phyloP scores from a whole-genome alignment of 1,140 invertebrate genomes.

The Microvelia longipes region DNA sequence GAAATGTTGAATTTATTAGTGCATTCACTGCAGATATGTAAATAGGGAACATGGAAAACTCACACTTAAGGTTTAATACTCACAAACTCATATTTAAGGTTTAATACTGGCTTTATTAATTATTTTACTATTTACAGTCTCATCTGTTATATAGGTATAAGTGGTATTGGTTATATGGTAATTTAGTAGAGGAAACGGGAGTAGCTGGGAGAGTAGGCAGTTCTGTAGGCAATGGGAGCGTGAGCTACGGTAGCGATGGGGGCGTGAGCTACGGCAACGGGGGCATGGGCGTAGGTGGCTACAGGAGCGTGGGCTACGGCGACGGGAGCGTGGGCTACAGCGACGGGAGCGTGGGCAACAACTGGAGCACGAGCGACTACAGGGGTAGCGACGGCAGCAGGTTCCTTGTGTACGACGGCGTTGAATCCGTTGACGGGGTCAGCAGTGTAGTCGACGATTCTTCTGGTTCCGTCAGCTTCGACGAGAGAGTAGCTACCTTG shows the following conservation, averaged over 20 bases:
- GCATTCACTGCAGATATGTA: no score
- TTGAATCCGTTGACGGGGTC: slow-evolving; percentile 32
- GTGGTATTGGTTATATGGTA: neutral
- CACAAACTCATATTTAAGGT: no score
- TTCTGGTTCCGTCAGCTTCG: slow-evolving; percentile 32
- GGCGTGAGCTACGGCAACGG: neutral
- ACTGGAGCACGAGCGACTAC: slow-evolving; percentile 18
- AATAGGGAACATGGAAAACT: no score
- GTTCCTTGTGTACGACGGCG: slow-evolving; percentile 26
- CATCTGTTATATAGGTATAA: no score
- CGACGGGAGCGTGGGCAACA: slow-evolving; percentile 14
- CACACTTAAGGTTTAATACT: no score
- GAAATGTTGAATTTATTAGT: no score
- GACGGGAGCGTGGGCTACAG: slow-evolving; percentile 2
- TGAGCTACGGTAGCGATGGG: neutral
- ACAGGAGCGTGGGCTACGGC: slow-evolving; percentile 2
- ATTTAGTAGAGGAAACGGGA: neutral
- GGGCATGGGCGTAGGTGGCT: neutral
- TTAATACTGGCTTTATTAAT: neutral
- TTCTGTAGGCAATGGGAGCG: neutral
- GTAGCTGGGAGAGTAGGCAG: neutral
- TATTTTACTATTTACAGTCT: neutral
- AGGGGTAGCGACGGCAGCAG: slow-evolving; percentile 8
- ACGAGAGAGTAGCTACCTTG: slow-evolving; percentile 31
- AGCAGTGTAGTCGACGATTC: slow-evolving; percentile 32